A percentile compares a stretch with the other conserved stretches of the same genome.
Conservation (phyloP, 2,797 vertebrate genomes). For the Tympanoctomys barrerae region DNA sequence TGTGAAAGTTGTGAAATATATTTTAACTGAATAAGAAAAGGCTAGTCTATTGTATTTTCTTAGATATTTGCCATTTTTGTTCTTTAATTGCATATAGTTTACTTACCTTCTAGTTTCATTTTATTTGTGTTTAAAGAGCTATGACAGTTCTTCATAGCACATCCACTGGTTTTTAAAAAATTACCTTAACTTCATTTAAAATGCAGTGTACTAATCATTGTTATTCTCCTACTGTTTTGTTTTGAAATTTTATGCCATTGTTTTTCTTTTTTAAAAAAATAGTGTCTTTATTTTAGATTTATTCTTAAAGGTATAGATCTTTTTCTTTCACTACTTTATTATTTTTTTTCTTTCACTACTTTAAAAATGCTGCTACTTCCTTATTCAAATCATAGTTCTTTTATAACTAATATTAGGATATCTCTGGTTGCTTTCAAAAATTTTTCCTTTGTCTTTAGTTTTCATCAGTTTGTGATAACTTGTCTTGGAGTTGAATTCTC, state of each 20-base stretch:
- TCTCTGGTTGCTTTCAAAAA: neutral
- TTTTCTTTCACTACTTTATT: neutral
- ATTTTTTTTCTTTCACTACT: neutral
- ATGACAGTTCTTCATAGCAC: neutral
- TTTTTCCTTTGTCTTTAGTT: slow-evolving; percentile 34
- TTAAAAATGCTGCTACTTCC: neutral
- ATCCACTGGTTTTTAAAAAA: neutral
- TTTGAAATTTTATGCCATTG: too few relatives aligned
- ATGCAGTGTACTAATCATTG: too few relatives aligned
- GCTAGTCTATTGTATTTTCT: neutral
- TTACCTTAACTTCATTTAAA: neutral
- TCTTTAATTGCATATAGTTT: slow-evolving; percentile 1
- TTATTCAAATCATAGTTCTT: neutral
- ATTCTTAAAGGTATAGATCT: neutral
- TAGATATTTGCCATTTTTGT: neutral
- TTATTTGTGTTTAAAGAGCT: neutral
- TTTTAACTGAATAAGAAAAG: neutral
- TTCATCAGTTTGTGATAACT: neutral
- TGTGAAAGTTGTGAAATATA: neutral
- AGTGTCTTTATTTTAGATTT: neutral
- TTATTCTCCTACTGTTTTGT: too few relatives aligned
- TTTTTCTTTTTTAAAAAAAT: too few relatives aligned
- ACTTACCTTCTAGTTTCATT: neutral
- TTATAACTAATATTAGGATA: neutral
- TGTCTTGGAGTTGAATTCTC: slow-evolving; percentile 42